Evolutionary conservation across 2,888 invertebrate genomes (phyloP), one percentile per base, ranked within the genome.

Genomic region (Teleiodes luculella): DNA sequence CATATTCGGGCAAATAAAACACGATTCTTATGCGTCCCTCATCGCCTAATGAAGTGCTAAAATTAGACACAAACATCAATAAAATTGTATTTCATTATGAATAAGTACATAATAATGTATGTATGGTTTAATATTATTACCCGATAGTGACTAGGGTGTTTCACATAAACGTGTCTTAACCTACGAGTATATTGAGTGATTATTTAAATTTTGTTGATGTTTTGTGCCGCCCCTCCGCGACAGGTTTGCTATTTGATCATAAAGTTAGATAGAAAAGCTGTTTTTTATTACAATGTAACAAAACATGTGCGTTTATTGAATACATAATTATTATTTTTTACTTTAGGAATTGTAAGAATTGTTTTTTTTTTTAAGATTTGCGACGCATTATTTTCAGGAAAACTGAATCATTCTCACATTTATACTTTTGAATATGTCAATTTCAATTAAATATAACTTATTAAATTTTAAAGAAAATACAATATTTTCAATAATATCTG

Each of bases 151-250:
- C 86, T 86, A 86, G 86, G 69, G 71, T 68, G 70, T 68, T 70
- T 68, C 76, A 83, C 84, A 84, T 83, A 85, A 74, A 71, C 59
- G 76, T 78, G 71, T 57, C 74, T 79, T 77, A 80, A 55, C 58
- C 78, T 82, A 84, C 65, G 68, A 78, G 60, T 81, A 84, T 74
- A 80, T 70, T 68, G 67, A 74, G 77, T 67, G 57, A 73, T 65
- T 72, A 74, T 65, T 49, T 20, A 20, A 41, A 18, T 66, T 35
- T 54, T 47, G 16, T 48, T 36, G 18, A 54, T 46, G 50, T 30
- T 37, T 60, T 62, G 60, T 80, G 86, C 84, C 78, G 74, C 79
- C 78, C 82, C 61, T 49, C 54, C 11, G n/a, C n/a, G n/a, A 8
- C 10, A 24, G 28, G 1, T 20, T 48, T 11, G 11, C 20, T 11